Conservation (phyloP, 2,888 invertebrate species). For the Tigriopus californicus region DNA sequence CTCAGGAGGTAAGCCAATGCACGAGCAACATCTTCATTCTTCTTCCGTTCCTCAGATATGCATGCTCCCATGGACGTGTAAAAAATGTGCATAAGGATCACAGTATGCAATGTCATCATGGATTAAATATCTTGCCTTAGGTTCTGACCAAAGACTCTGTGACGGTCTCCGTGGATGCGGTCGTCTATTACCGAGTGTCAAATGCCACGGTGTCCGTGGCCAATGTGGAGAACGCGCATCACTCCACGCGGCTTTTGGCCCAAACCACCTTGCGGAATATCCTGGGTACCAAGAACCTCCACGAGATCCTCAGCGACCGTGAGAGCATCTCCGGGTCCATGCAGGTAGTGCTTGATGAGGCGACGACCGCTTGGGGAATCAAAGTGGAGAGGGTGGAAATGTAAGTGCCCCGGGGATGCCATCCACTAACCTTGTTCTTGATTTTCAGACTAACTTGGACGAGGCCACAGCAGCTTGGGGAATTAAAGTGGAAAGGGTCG, state of each 20-base stretch:
- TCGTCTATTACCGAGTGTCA: slow-evolving; percentile 76
- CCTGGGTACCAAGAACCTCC: slow-evolving; percentile 83
- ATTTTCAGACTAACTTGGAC: slow-evolving; percentile 27
- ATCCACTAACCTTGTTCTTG: not conserved
- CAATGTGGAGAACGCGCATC: slow-evolving; percentile 74
- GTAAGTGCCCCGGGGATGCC: slow-evolving; percentile 31
- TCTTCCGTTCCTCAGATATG: not conserved
- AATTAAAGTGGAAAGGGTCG: slow-evolving; percentile 86
- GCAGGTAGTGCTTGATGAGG: slow-evolving; percentile 30
- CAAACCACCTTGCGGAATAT: slow-evolving; percentile 85
- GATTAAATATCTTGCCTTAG: slow-evolving; percentile 30
- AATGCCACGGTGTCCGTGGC: slow-evolving; percentile 94
- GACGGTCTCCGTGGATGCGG: slow-evolving; percentile 91
- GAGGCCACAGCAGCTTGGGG: slow-evolving; percentile 29
- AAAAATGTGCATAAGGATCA: not conserved
- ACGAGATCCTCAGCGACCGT: slow-evolving; percentile 88
- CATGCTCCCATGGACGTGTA: not conserved
- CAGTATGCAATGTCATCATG: not conserved
- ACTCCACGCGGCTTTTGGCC: slow-evolving; percentile 32
- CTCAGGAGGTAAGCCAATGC: slow-evolving; percentile 60
- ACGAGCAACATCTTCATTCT: not conserved
- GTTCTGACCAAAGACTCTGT: slow-evolving; percentile 91
- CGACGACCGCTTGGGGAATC: slow-evolving; percentile 36
- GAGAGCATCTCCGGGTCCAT: slow-evolving; percentile 61
- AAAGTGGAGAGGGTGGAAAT: slow-evolving; percentile 92